Base-by-base conservation (phyloP, 2,888 invertebrate species). In the Mechanitis messenoides region DNA sequence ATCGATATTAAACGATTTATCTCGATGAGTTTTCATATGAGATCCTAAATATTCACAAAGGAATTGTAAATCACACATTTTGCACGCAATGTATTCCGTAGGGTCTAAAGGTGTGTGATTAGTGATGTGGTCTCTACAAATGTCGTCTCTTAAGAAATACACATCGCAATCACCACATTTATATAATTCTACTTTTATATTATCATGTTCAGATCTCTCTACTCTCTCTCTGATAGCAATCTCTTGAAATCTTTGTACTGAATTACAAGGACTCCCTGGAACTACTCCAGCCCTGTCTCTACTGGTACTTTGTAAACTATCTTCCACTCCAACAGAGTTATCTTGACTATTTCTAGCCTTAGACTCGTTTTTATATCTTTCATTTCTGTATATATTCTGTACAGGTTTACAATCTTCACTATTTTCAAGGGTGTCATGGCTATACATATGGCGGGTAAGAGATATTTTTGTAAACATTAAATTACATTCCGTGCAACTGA, bases 31-130 rank as follows among this genome's bases (percentile, higher is more conserved):
- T 9, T 60, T 70, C 59, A 84, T 75, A 46, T 85, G 85, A 0
- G 65, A 60, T 1, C 72, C 75, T 0, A 85, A 62, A 2, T 76
- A 69, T 28, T 74, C 70, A 0, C 79, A 75, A 2, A 73, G 63
- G 57, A 85, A 83, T 59, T 82, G 84, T 1, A 83, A 69, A 2
- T 76, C 72, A 56, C 85, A 85, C 0, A 84, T 63, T 54, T 85
- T 84, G 56, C 85, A 85, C 7, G 75, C 79, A 3, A 83, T 84
- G 55, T 75, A 84, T 2, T 75, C 71, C n/a, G 72, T 80, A 0
- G 77, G 66, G 7, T 84, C 76, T 3, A 84, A 59, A 0, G 61
- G 53, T 7, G 54, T 60, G 9, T 85, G 84, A 7, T 69, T 64
- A 0, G 60, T 6, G 0, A 69, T 68, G 31, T 85, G 85, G 9